Percentiles rank a stretch among this genome's conserved stretches.
Conservation (phyloP, 92 coral and sea anemone species). For the Pocillopora meandrina region DNA sequence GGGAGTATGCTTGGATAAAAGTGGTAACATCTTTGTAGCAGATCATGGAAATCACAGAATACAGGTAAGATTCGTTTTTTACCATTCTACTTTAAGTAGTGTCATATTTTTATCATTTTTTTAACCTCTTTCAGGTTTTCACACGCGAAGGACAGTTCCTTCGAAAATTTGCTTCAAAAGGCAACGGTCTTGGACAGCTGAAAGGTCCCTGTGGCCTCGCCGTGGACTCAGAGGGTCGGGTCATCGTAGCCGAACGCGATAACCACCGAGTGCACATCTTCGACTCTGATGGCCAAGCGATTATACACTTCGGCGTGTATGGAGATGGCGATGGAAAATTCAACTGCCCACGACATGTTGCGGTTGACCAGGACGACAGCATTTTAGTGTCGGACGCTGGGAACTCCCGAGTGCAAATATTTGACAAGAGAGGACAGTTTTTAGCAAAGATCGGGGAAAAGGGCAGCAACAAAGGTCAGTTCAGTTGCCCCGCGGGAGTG, state of each 20-base stretch:
- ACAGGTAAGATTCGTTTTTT: constrained; percentile 47
- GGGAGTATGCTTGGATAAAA: constrained; percentile 64
- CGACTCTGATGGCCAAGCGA: constrained; percentile 79
- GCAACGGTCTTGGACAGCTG: constrained; percentile 72
- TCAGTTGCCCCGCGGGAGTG: constrained; percentile 90
- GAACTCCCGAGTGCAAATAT: constrained; percentile 79
- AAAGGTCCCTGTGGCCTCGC: constrained; percentile 87
- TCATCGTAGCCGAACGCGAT: constrained; percentile 88
- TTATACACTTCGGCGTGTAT: constrained; percentile 75
- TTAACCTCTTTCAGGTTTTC: constrained; percentile 57
- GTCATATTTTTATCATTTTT: neutral
- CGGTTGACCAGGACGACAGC: constrained; percentile 66
- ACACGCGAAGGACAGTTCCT: constrained; percentile 71
- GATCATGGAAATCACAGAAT: constrained; percentile 91
- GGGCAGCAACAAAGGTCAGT: constrained; percentile 75
- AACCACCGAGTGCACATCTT: constrained; percentile 86
- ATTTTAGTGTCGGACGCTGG: constrained; percentile 87
- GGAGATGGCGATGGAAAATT: constrained; percentile 88
- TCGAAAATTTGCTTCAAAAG: constrained; percentile 81
- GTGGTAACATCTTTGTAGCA: constrained; percentile 73
- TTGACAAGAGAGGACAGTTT: constrained; percentile 69
- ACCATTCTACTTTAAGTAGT: no score
- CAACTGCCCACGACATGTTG: constrained; percentile 86
- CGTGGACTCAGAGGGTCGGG: constrained; percentile 76
- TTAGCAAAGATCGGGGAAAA: constrained; percentile 77